Percentiles rank a stretch among this genome's conserved stretches.
Evolutionary conservation across 2,113 vertebrate genomes (phyloP).

Genomic region (Corydoras maculifer): DNA sequence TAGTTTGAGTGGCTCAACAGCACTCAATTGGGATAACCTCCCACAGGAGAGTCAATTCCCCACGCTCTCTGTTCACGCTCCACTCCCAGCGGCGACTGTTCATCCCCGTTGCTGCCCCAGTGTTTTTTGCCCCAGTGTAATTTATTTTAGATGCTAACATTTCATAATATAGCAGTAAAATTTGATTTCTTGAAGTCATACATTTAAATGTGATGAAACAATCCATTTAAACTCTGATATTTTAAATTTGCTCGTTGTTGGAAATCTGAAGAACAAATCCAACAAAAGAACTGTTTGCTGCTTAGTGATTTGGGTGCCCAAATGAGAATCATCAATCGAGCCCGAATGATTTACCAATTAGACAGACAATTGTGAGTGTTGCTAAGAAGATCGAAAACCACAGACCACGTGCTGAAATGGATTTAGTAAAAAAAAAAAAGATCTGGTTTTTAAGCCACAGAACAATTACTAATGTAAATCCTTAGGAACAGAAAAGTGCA

Average conservation of each 20-base stretch:
- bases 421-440: not conserved
- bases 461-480: not conserved
- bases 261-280: not conserved
- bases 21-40: too few relatives aligned
- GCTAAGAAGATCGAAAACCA: not conserved
- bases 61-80: too few relatives aligned
- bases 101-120: too few relatives aligned
- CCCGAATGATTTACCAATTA: not conserved
- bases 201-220: not conserved
- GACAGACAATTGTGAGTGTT: not conserved
- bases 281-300: not conserved
- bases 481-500: not conserved
- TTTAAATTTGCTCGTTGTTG: not conserved
- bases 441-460: not conserved
- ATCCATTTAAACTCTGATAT: too few relatives aligned
- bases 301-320: not conserved
- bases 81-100: too few relatives aligned
- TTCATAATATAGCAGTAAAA: too few relatives aligned
- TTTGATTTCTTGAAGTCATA: too few relatives aligned
- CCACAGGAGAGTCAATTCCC: too few relatives aligned
- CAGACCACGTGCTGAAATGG: not conserved
- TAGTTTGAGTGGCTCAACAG: too few relatives aligned
- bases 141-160: too few relatives aligned
- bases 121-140: too few relatives aligned
- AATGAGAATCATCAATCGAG: too few relatives aligned